phyloP scores from a whole-genome alignment of 2,113 vertebrate genomes.

The Bolborhynchus lineola region DNA sequence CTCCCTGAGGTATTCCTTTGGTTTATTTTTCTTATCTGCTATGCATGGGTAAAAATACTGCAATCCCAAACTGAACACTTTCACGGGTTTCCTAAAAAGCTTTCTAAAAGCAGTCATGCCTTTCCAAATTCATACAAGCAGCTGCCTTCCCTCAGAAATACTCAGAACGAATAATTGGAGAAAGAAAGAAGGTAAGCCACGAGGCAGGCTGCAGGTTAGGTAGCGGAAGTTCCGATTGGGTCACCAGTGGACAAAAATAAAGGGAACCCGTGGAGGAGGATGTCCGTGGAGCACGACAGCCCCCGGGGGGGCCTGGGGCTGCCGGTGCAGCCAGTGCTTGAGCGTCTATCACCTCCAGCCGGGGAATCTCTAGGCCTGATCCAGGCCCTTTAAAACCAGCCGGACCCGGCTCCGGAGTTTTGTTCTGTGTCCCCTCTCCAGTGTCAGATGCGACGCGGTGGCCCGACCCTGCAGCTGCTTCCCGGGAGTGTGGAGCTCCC shows the following conservation, averaged over 20 bases:
- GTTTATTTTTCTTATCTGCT: not conserved
- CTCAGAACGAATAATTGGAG: not conserved
- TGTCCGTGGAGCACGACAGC: not conserved
- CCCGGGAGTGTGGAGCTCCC: not conserved
- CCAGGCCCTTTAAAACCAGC: not conserved
- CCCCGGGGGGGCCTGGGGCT: not conserved
- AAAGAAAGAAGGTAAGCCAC: not conserved
- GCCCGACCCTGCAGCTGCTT: not conserved
- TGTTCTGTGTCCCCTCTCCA: not conserved
- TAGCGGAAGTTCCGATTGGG: not conserved
- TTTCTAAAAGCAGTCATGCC: not conserved
- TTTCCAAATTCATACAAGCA: not conserved
- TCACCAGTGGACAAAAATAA: not conserved
- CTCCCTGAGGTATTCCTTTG: not conserved
- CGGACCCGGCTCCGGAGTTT: not conserved
- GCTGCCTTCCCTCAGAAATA: not conserved
- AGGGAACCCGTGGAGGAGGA: not conserved
- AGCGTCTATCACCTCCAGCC: no score
- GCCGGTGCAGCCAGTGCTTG: no score
- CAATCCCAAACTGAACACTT: not conserved
- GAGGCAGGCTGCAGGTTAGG: not conserved
- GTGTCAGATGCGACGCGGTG: not conserved
- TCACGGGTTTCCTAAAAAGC: not conserved
- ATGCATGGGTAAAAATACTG: not conserved
- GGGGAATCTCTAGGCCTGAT: accelerated